phyloP scores from a whole-genome alignment of 1,140 invertebrate genomes.

The Scaptodrosophila lebanonensis region DNA sequence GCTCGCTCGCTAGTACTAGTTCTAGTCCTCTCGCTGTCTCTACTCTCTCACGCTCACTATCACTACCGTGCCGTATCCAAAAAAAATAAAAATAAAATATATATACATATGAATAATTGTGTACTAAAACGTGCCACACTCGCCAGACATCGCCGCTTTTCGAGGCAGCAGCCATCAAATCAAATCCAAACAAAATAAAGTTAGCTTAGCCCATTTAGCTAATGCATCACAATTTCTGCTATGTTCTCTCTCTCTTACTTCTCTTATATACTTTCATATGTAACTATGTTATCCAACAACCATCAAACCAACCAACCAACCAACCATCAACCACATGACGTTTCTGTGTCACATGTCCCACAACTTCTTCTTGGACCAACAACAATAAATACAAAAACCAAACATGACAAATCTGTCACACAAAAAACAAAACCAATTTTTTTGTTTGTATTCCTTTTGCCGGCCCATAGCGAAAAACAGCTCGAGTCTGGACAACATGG shows the following conservation, averaged over 20 bases:
- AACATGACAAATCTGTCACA: too few relatives aligned
- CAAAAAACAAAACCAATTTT: too few relatives aligned
- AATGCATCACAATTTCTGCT: slow-evolving; percentile 53
- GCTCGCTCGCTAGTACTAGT: slow-evolving; percentile 12
- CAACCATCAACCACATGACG: too few relatives aligned
- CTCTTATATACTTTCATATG: slow-evolving; percentile 25
- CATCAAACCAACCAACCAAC: slow-evolving; percentile 47
- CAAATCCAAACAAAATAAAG: slow-evolving; percentile 20
- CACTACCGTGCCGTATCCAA: slow-evolving; percentile 29
- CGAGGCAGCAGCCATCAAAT: slow-evolving; percentile 32
- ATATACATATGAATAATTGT: too few relatives aligned
- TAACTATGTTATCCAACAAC: slow-evolving; percentile 56
- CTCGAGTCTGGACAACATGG: slow-evolving; percentile 52
- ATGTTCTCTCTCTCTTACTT: slow-evolving; percentile 2
- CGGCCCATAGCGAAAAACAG: slow-evolving; percentile 54
- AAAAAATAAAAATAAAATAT: slow-evolving; percentile 25
- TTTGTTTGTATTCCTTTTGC: too few relatives aligned
- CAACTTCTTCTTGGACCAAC: slow-evolving; percentile 7
- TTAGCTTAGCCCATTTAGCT: slow-evolving; percentile 49
- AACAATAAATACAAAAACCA: slow-evolving; percentile 29
- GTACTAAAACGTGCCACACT: slow-evolving; percentile 57
- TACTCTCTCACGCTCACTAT: slow-evolving; percentile 12
- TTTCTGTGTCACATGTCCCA: too few relatives aligned
- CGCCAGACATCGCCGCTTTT: slow-evolving; percentile 42
- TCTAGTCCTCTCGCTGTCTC: slow-evolving; percentile 17